Conservation (phyloP, 2,113 vertebrate genomes). For the Cheirogaleus medius region DNA sequence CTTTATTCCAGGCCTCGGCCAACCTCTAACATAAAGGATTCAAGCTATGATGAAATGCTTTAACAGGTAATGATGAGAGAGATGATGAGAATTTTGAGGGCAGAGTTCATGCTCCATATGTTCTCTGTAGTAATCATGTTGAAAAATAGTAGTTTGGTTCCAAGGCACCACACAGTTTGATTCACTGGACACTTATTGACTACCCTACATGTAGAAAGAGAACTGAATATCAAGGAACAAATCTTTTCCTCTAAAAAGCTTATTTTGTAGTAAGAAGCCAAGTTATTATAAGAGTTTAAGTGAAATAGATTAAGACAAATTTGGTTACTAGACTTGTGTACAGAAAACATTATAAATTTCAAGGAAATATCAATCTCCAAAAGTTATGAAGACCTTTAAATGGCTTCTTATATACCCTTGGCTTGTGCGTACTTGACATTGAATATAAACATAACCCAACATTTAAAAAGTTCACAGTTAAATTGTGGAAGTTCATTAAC, state of each 20-base stretch:
- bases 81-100: constrained; percentile 70
- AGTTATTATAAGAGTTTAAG: constrained; percentile 19
- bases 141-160: constrained; percentile 74
- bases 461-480: constrained; percentile 83
- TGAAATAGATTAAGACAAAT: constrained; percentile 32
- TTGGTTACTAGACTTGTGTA: not conserved
- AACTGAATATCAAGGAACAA: constrained; percentile 31
- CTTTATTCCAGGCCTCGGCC: constrained; percentile 62
- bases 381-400: constrained; percentile 50
- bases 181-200: constrained; percentile 69
- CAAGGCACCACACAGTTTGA: constrained; percentile 50
- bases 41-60: constrained; percentile 70
- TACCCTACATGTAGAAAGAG: constrained; percentile 28
- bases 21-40: constrained; percentile 70
- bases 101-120: constrained; percentile 75
- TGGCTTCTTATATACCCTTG: constrained; percentile 61
- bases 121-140: constrained; percentile 73
- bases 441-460: constrained; percentile 71
- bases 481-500: constrained; percentile 82
- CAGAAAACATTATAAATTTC: constrained; percentile 23
- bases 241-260: not conserved
- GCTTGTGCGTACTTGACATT: constrained; percentile 78
- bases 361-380: not conserved
- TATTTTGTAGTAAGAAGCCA: not conserved
- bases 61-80: constrained; percentile 72